Base-by-base conservation (phyloP, 2,888 invertebrate genomes). In the Chirona hameri region DNA sequence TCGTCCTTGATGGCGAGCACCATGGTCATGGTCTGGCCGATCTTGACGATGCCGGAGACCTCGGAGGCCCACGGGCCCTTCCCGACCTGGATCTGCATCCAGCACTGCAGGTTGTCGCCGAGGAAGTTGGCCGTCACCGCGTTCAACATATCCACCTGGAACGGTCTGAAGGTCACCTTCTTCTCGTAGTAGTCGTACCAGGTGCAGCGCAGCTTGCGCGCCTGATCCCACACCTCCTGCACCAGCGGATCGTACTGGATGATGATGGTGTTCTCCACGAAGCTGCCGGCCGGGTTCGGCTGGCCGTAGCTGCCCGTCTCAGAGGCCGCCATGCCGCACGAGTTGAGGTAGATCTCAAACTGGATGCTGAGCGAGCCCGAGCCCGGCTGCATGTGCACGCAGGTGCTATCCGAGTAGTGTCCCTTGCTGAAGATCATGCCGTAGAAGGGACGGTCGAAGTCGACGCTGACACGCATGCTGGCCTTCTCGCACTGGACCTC, bases 131-230 rank as follows among this genome's bases (percentile, higher is more conserved):
- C 97, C 0, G 96, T 96, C 80, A 97, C 96, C 0, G 96, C 97
- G 88, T 97, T 96, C 86, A 97, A 88, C 95, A 96, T 97, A 88
- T 97, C 97, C 65, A 97, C 97, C 79, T 96, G 95, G 93, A 97
- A 97, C 55, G 97, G 97, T 87, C 96, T 91, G 90, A 97, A 97
- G 72, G 96, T 96, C 83, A 97, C 96, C 1, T 96, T 95, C 89
- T 97, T 97, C 88, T 97, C 97, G 88, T 97, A 97, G 89, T 95
- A 96, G 88, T 97, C 97, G 89, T 97, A 97, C 97, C 97, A 97
- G 57, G 97, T 97, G 89, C 97, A 97, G 83, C 97, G 91, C 81
- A 97, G 89, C 88, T 96, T 95, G 87, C 97, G 91, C 4, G 97
- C 95, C 88, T 96, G 96, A 91, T 97, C 97, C 96, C 96, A 97